Conservation (phyloP, 2,888 invertebrate genomes). For the Trichopoda pennipes region DNA sequence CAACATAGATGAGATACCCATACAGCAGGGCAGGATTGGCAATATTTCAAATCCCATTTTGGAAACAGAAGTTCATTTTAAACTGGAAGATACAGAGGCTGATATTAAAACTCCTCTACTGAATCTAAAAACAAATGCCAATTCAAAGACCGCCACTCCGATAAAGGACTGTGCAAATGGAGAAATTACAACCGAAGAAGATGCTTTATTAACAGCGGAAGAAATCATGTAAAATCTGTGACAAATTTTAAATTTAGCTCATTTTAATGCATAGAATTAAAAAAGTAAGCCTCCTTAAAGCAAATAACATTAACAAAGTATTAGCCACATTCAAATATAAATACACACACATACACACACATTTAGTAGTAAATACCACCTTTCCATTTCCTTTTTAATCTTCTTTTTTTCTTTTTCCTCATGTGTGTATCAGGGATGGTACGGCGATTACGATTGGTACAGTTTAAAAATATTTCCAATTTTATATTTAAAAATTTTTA, state of each 20-base stretch:
- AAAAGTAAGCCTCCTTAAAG: slow-evolving; percentile 6
- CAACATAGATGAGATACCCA: slow-evolving; percentile 64
- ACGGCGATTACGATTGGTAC: too few relatives aligned
- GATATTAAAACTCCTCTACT: slow-evolving; percentile 78
- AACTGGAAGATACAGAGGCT: slow-evolving; percentile 71
- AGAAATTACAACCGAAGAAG: slow-evolving; percentile 66
- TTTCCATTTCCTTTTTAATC: background rate
- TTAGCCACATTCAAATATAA: slow-evolving; percentile 35
- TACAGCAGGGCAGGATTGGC: slow-evolving; percentile 49
- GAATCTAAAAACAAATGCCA: slow-evolving; percentile 73
- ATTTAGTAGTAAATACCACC: slow-evolving; percentile 47
- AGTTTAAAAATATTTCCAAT: too few relatives aligned
- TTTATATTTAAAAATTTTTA: too few relatives aligned
- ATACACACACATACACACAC: background rate
- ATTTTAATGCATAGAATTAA: slow-evolving; percentile 19
- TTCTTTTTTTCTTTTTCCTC: background rate
- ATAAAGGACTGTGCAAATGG: slow-evolving; percentile 60
- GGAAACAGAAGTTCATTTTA: slow-evolving; percentile 62
- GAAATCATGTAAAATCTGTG: slow-evolving; percentile 56
- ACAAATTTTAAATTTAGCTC: slow-evolving; percentile 46
- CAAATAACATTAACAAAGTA: slow-evolving; percentile 46
- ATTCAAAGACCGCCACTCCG: slow-evolving; percentile 69
- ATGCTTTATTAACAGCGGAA: slow-evolving; percentile 69
- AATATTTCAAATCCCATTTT: slow-evolving; percentile 39
- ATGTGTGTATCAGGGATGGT: too few relatives aligned